These are phyloP conservation scores for Sciurus vulgaris DNA, from an alignment of 2,797 vertebrate genomes.

Conservation along the genomic window DNA sequence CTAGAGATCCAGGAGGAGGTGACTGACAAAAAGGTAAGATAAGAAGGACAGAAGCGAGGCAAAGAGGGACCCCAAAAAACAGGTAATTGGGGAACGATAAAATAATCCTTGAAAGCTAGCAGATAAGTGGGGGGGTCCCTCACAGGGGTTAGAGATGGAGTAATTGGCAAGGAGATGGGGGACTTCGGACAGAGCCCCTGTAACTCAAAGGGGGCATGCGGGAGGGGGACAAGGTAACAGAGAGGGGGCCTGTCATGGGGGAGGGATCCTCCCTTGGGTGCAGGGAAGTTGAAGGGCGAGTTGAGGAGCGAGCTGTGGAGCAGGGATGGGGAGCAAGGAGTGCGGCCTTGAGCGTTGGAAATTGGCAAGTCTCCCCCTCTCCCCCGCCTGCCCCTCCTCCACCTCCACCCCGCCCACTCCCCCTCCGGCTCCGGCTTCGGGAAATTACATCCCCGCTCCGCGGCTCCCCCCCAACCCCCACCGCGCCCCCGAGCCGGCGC, in stretches of 20 bases:
- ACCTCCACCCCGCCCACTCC: slow-evolving; percentile 79
- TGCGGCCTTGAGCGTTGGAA: slow-evolving; percentile 63
- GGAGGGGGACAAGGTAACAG: neutral
- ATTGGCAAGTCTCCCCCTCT: slow-evolving; percentile 75
- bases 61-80: neutral
- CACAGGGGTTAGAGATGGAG: neutral
- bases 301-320: neutral
- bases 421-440: slow-evolving; percentile 82
- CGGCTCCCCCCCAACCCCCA: slow-evolving; percentile 35
- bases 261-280: neutral
- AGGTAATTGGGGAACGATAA: neutral
- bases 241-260: neutral
- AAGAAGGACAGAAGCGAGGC: neutral
- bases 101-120: neutral
- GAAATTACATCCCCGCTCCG: slow-evolving; percentile 83
- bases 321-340: slow-evolving; percentile 29
- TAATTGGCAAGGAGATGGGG: neutral
- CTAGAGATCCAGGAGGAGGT: neutral
- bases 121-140: neutral
- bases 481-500: slow-evolving; percentile 82
- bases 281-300: neutral
- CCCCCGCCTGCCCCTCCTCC: slow-evolving; percentile 77
- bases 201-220: neutral
- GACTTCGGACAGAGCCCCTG: slow-evolving; percentile 57
- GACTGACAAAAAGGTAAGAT: neutral